phyloP scores from a whole-genome alignment of 2,888 invertebrate species.

The Erebia aethiops region DNA sequence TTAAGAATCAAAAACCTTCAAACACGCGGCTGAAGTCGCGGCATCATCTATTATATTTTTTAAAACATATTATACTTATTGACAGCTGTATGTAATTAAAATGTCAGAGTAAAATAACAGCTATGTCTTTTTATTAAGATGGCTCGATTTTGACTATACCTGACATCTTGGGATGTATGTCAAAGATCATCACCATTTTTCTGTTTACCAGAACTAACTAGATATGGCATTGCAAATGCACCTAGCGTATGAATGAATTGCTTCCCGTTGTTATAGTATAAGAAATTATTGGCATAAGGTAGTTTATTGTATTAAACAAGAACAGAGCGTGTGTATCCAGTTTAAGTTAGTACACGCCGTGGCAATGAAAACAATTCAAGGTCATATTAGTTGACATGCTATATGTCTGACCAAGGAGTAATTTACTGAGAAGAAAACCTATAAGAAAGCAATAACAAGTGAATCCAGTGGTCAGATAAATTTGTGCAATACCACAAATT shows the following conservation, averaged over 20 bases:
- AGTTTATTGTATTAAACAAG: background rate
- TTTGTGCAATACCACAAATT: too few species aligned
- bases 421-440: too few species aligned
- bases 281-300: slow-evolving; percentile 10
- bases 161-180: background rate
- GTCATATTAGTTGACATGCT: background rate
- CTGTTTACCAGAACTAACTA: slow-evolving; percentile 16
- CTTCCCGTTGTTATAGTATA: slow-evolving; percentile 13
- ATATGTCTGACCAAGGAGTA: background rate
- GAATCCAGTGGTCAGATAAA: too few species aligned
- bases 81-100: too few species aligned
- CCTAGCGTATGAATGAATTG: background rate
- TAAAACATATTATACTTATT: too few species aligned
- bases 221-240: background rate
- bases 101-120: too few species aligned
- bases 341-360: slow-evolving; percentile 3
- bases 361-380: slow-evolving; percentile 3
- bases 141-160: too few species aligned
- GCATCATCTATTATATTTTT: too few species aligned
- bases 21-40: too few species aligned
- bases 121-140: too few species aligned
- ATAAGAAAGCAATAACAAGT: too few species aligned
- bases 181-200: slow-evolving; percentile 1
- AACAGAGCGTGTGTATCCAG: slow-evolving; percentile 7
- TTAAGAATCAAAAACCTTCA: too few species aligned